Base-by-base conservation (phyloP, 2,888 invertebrate genomes). In the Neocrepidodera transversa region DNA sequence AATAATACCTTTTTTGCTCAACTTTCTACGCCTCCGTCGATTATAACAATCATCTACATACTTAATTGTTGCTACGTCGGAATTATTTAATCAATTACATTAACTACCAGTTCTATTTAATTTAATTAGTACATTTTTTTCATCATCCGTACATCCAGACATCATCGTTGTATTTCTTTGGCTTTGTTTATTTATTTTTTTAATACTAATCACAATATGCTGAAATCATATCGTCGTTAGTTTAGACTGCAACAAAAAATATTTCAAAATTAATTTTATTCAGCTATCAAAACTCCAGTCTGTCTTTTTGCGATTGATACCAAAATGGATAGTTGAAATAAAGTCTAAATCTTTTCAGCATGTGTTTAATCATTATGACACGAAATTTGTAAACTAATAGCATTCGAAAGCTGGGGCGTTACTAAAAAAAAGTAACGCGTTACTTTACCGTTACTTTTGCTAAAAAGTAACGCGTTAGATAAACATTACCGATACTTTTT, bases 111-210 rank as follows among this genome's bases (percentile, higher is more conserved):
- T 62, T 61, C 60, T 62, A 61, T 60, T 66, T 65, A 58, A 59
- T 58, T 65, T 59, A 54, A 60, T 63, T 61, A 62, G 4, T 50
- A 62, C 62, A 56, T 62, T 59, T 60, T 53, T 58, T 43, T 63
- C 54, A 45, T 59, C 42, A 50, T 36, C 40, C 43, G 63, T 62
- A 64, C 58, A 62, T 65, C 62, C 59, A 63, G 61, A 60, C n/a
- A n/a, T n/a, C n/a, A n/a, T 62, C 58, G 58, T 51, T 58, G 54
- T 51, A 61, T 65, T 56, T 70, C 70, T 70, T 70, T 70, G 70
- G 70, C 68, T 68, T 70, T 53, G 53, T 51, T 43, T 32, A 8
- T 10, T 13, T n/a, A 60, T 64, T 61, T 62, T 60, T 48, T 65
- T 63, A 65, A 62, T 60, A 58, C 60, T 62, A 67, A 51, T 36